Evolutionary conservation across 2,888 invertebrate genomes (phyloP).

Genomic region (Aquatica leii): DNA sequence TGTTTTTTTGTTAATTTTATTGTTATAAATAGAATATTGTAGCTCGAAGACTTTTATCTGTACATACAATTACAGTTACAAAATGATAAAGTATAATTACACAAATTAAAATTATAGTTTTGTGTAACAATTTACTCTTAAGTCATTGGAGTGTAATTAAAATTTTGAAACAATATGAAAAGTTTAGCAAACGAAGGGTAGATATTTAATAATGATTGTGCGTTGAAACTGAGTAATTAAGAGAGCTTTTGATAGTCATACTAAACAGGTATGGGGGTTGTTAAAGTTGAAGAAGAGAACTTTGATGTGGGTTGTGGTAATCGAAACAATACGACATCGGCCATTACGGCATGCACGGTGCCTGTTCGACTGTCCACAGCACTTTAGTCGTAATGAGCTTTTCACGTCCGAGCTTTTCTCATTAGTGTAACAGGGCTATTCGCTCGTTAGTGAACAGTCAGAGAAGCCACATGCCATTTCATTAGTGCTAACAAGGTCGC

Average conservation of each 20-base stretch:
- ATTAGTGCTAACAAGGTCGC: slow-evolving; percentile 58
- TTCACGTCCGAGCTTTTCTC: slow-evolving; percentile 60
- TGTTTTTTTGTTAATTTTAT: too few species aligned
- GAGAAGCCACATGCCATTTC: slow-evolving; percentile 57
- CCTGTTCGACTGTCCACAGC: slow-evolving; percentile 53
- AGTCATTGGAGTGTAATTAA: background rate
- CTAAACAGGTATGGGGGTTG: slow-evolving; percentile 25
- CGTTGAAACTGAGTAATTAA: slow-evolving; percentile 16
- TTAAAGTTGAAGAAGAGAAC: slow-evolving; percentile 37
- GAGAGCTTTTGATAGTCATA: slow-evolving; percentile 18
- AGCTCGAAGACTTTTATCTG: too few species aligned
- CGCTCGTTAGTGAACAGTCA: slow-evolving; percentile 54
- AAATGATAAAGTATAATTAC: too few species aligned
- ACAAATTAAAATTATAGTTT: background rate
- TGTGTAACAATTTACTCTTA: background rate
- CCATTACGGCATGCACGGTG: slow-evolving; percentile 43
- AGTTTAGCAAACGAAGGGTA: background rate
- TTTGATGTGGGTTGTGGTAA: slow-evolving; percentile 51
- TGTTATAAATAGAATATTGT: too few species aligned
- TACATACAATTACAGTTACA: too few species aligned
- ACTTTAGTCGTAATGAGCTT: slow-evolving; percentile 58
- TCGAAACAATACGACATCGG: slow-evolving; percentile 50
- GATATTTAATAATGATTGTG: slow-evolving; percentile 6
- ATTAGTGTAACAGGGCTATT: slow-evolving; percentile 59
- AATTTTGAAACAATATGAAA: background rate